Evolutionary conservation across 2,113 vertebrate species (phyloP).

Genomic region (Istiophorus platypterus): DNA sequence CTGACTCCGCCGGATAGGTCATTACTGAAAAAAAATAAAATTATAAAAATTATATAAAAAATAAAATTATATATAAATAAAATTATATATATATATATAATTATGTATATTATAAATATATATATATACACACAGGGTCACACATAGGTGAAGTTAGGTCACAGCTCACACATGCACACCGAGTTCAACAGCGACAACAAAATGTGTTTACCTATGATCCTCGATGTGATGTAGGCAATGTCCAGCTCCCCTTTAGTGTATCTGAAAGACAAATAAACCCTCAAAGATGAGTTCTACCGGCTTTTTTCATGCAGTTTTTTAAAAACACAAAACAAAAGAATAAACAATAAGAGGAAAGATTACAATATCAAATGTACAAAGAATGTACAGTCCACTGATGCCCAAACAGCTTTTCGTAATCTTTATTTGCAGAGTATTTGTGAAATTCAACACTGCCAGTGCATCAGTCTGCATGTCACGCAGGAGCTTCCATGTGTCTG

Average conservation of each 20-base stretch:
- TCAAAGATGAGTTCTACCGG: background rate
- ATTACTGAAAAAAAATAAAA: constrained; percentile 86
- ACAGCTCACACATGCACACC: background rate
- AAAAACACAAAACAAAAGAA: background rate
- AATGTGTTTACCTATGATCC: constrained; percentile 91
- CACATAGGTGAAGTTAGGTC: background rate
- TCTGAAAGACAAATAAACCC: constrained; percentile 79
- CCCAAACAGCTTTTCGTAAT: too few species aligned
- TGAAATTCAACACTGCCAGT: background rate
- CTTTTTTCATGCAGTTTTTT: background rate
- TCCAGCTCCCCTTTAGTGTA: constrained; percentile 99
- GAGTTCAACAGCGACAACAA: background rate
- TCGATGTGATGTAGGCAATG: constrained; percentile 97
- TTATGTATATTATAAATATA: too few species aligned
- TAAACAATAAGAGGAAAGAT: too few species aligned
- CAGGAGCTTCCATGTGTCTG: constrained; percentile 37
- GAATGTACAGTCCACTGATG: too few species aligned
- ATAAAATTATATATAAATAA: too few species aligned
- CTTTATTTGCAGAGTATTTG: too few species aligned
- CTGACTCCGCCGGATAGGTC: constrained; percentile 95
- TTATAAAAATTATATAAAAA: too few species aligned
- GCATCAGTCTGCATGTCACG: constrained; percentile 14
- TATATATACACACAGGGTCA: background rate
- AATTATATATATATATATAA: too few species aligned
- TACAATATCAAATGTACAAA: too few species aligned